Evolutionary conservation across 2,888 invertebrate species (phyloP), one percentile per base, ranked within the genome.

Genomic region (Phyto melanocephala): DNA sequence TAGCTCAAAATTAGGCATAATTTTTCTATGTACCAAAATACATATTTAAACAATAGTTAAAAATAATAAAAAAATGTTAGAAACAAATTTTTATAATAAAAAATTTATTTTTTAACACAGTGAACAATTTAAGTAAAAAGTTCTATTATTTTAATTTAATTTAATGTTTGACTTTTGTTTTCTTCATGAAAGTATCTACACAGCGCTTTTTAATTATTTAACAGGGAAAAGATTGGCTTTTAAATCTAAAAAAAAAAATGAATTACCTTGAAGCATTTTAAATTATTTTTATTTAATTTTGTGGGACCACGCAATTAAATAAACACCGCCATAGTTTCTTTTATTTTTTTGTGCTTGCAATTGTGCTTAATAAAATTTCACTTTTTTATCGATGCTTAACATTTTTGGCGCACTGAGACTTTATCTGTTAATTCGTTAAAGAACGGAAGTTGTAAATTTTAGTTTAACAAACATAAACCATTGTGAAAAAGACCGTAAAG

Each of bases 361-460:
- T 50, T 24, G 45, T 35, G 28, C 35, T 1, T 7, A 70, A n/a
- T n/a, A 60, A 62, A 67, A 42, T 42, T 60, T 67, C 47, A 47
- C 65, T 50, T 65, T 63, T 37, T 58, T 72, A 33, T 40, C 17
- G 15, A 24, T 35, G n/a, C 4, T 52, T 22, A 17, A 68, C 0
- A 8, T 42, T 35, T 74, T n/a, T 50, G 15, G 20, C 37, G 47
- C 42, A 56, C 11, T 15, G 2, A 8, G 35, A n/a, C n/a, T 42
- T 54, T 54, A n/a, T 24, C 54, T 22, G 33, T 50, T 50, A 40
- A 35, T 50, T 68, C 24, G n/a, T 42, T 58, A 74, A 33, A 33
- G 42, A 71, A 62, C 80, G 80, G 82, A 83, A 83, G 80, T 68
- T 47, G 76, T 80, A 76, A 80, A 67, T 83, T 47, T 62, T 37